phyloP scores from a whole-genome alignment of 1,140 invertebrate species.

The Cecropterus lyciades region DNA sequence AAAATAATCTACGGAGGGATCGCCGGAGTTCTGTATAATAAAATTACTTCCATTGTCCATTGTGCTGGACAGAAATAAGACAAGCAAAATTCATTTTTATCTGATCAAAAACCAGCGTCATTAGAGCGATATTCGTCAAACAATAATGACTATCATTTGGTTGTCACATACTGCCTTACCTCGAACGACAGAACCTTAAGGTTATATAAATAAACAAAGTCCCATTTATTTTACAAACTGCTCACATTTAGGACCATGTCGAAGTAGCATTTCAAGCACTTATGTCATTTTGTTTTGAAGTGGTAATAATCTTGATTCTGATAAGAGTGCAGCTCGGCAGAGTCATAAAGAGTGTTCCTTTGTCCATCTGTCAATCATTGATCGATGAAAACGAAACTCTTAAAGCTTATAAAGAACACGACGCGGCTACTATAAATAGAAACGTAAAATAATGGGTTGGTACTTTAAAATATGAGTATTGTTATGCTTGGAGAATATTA shows the following conservation, averaged over 20 bases:
- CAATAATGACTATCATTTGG: slow-evolving; percentile 50
- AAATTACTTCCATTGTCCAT: slow-evolving; percentile 48
- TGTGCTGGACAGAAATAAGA: slow-evolving; percentile 47
- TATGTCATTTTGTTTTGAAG: slow-evolving; percentile 39
- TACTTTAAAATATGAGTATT: slow-evolving; percentile 19
- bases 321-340: slow-evolving; percentile 48
- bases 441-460: slow-evolving; percentile 30
- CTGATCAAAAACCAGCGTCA: slow-evolving; percentile 48
- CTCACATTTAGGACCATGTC: slow-evolving; percentile 38
- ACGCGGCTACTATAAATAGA: slow-evolving; percentile 49
- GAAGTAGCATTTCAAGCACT: slow-evolving; percentile 28
- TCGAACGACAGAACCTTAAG: slow-evolving; percentile 7
- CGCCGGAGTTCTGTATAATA: slow-evolving; percentile 38
- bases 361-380: slow-evolving; percentile 55
- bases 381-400: slow-evolving; percentile 49
- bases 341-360: slow-evolving; percentile 52
- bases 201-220: slow-evolving; percentile 32
- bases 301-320: slow-evolving; percentile 47
- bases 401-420: slow-evolving; percentile 34
- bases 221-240: neutral
- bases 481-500: neutral
- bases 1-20: slow-evolving; percentile 33
- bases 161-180: slow-evolving; percentile 38
- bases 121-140: slow-evolving; percentile 52
- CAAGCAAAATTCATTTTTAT: slow-evolving; percentile 46